Evolutionary conservation across 1,140 invertebrate species (phyloP), one percentile per base, ranked within the genome.

Genomic region (Drosophila lowei): DNA sequence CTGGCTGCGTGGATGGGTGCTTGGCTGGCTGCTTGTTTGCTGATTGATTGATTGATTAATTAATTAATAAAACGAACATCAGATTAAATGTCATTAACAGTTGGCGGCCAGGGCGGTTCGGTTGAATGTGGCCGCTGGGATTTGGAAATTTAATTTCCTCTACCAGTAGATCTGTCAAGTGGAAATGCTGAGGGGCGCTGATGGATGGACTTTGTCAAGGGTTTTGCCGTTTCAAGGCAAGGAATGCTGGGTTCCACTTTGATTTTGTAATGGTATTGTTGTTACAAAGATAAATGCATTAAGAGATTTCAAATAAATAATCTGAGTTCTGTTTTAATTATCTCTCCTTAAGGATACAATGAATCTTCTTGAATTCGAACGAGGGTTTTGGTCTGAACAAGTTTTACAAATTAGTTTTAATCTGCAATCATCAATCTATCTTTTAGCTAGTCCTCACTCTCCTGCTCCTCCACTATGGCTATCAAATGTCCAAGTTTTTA

Each of bases 101-200:
- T 63, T 65, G 61, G 55, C 68, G 46, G 23, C 23, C 0, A 5
- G 4, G 23, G 5, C 4, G 55, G 44, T 21, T 41, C 41, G 48
- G 58, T 23, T 72, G 68, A 47, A 30, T 65, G 72, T 49, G 55
- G 56, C 55, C 53, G 11, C 30, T 56, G 48, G 68, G 62, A 67
- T 58, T 75, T 75, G 59, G 55, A 59, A 80, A 80, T 85, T 73
- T 66, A 80, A 86, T 80, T 86, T 86, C 77, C 80, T 74, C 48
- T 58, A 16, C 21, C 60, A 49, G 58, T 30, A 44, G 16, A 42
- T 67, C 55, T 57, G 71, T 79, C 75, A 64, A 71, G 61, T 52
- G 70, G 71, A 62, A 54, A 68, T 13, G 9, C 18, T 28, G 8
- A 15, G 38, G 4, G 28, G 21, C n/a, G 61, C 30, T 67, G 66